Base-by-base conservation (phyloP, 2,888 invertebrate genomes). In the Rambutsinella grinnellia region DNA sequence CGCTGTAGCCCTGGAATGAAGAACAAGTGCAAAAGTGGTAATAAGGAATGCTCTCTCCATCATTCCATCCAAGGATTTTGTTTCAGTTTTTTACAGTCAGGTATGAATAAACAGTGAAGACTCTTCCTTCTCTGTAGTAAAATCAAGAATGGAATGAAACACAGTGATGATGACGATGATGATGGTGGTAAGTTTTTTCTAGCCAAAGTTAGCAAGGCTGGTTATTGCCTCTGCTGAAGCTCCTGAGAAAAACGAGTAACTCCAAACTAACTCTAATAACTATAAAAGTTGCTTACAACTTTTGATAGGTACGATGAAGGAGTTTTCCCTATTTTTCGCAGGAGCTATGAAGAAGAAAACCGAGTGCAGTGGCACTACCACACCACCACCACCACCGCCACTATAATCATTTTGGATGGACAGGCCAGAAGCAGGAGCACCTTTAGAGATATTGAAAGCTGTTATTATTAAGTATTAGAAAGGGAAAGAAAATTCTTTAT, bases 281-380 rank as follows among this genome's bases (percentile, higher is more conserved):
- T 70, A 76, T 76, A 76, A 76, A 76, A 76, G 68, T 76, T 66
- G 61, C 65, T 70, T 70, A 76, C 76, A 76, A 76, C 53, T 70
- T 76, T 70, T 76, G 76, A n/a, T 70, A 74, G 66, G 67, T 61
- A 67, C 51, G 36, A 76, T 76, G 60, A 76, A 76, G 70, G 69
- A 70, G 76, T 76, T 49, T 5, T 19, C 3, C n/a, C 3, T 49
- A 13, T 49, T 19, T 26, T 21, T n/a, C 24, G 26, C 53, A 3
- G 21, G 19, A 36, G 36, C 36, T 8, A n/a, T n/a, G 36, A 36
- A 36, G 5, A 13, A 36, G 13, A 13, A 36, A 13, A 36, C 6
- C 13, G 36, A 36, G 36, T 36, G 36, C 36, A 5, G 13, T 36
- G 36, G 6, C 36, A 57, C 53, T 46, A n/a, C n/a, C n/a, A n/a